A percentile compares a stretch with the other conserved stretches of the same genome.
These are phyloP conservation scores for Microcaecilia unicolor DNA, from an alignment of 2,797 vertebrate genomes.

Conservation along the genomic window DNA sequence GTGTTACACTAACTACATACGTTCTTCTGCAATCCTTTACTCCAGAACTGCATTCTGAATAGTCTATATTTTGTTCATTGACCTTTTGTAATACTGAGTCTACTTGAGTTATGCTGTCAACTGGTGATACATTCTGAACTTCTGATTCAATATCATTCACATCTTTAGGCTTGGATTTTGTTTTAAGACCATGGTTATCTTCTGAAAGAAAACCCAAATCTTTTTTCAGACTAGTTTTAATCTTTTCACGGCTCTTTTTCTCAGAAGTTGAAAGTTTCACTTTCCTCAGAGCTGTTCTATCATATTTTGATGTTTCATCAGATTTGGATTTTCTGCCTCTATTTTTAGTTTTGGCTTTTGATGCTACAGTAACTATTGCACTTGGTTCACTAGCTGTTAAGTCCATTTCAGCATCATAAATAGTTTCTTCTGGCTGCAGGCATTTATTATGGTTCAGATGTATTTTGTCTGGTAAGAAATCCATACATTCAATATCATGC, in stretches of 20 bases:
- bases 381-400: not conserved
- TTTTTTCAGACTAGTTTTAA: not conserved
- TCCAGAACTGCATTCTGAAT: not conserved
- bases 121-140: not conserved
- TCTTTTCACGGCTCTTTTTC: conserved; percentile 1
- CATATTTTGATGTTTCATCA: not conserved
- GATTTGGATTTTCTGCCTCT: conserved; percentile 12
- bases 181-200: not conserved
- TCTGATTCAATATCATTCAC: not conserved
- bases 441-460: conserved; percentile 1
- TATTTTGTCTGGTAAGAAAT: not conserved
- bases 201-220: not conserved
- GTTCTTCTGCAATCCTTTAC: not conserved
- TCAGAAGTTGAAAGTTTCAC: not conserved
- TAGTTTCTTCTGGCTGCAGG: conserved; percentile 7
- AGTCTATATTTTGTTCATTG: not conserved
- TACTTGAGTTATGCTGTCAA: not conserved
- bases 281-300: conserved; percentile 6
- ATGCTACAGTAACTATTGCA: conserved; percentile 8
- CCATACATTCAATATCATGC: not conserved
- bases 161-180: not conserved
- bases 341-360: conserved; percentile 17
- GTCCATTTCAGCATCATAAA: not conserved
- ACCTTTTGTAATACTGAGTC: not conserved
- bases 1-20: not conserved